Conservation (phyloP, 1,140 invertebrate species). For the Drosophila nigrodunni region DNA sequence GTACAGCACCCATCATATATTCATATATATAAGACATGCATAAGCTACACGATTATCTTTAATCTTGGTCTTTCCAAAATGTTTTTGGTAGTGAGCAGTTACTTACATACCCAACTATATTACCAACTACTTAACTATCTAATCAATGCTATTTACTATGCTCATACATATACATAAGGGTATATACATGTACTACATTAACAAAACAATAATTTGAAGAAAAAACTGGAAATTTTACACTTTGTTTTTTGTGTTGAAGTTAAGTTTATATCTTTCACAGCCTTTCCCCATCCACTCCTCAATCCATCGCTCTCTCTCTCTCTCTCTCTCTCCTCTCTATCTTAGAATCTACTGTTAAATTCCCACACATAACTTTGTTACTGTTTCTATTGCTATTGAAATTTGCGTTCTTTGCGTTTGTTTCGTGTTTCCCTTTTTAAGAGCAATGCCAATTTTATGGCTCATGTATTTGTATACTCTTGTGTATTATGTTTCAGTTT, state of each 20-base stretch:
- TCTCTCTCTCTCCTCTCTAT: slow-evolving; percentile 10
- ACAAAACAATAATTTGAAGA: slow-evolving; percentile 22
- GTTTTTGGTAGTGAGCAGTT: slow-evolving; percentile 41
- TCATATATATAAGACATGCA: slow-evolving; percentile 18
- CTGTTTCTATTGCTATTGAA: slow-evolving; percentile 43
- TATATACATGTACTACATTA: slow-evolving; percentile 6
- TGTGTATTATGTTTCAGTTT: slow-evolving; percentile 45
- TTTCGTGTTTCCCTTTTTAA: slow-evolving; percentile 43
- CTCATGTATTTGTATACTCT: slow-evolving; percentile 47
- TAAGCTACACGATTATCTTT: slow-evolving; percentile 14
- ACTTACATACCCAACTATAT: slow-evolving; percentile 16
- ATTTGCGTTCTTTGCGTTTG: slow-evolving; percentile 52
- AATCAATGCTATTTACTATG: slow-evolving; percentile 31
- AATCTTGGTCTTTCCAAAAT: slow-evolving; percentile 19
- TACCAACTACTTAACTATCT: slow-evolving; percentile 37
- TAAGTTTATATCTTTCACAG: slow-evolving; percentile 28
- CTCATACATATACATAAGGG: slow-evolving; percentile 29
- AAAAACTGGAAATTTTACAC: slow-evolving; percentile 26
- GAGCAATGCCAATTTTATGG: slow-evolving; percentile 46
- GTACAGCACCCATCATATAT: slow-evolving; percentile 16
- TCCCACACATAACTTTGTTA: slow-evolving; percentile 36
- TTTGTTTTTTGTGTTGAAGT: slow-evolving; percentile 50
- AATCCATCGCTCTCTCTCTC: not conserved
- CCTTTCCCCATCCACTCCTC: slow-evolving; percentile 10
- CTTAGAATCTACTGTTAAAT: slow-evolving; percentile 24